Conservation (phyloP, 2,797 vertebrate genomes). For the Thamnophis elegans region DNA sequence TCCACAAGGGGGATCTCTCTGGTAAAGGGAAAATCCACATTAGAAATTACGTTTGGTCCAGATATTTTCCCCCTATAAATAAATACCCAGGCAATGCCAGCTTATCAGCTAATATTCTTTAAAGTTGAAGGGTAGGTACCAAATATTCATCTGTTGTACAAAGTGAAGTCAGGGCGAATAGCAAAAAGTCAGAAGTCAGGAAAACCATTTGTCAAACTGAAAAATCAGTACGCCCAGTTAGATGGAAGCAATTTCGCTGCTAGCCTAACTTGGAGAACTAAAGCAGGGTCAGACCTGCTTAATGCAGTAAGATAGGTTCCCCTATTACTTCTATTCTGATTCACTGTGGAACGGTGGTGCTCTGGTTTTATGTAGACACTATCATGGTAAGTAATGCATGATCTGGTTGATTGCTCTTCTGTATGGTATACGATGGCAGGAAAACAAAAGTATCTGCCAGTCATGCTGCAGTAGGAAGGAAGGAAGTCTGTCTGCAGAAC, state of each 20-base stretch:
- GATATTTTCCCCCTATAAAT: no score
- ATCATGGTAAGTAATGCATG: neutral
- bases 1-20: no score
- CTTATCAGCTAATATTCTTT: neutral
- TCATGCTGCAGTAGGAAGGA: neutral
- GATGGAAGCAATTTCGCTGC: neutral
- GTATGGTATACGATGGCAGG: neutral
- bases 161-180: neutral
- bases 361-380: neutral
- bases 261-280: neutral
- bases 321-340: neutral
- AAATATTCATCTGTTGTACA: neutral
- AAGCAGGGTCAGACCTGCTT: neutral
- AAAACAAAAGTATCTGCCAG: neutral
- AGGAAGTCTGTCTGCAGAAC: neutral
- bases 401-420: neutral
- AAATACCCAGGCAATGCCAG: no score
- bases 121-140: neutral
- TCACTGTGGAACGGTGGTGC: neutral
- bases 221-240: neutral
- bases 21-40: no score
- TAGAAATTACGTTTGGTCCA: no score
- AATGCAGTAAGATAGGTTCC: neutral
- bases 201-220: neutral
- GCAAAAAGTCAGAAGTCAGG: neutral